These are phyloP conservation scores for Heterodera carotae DNA, from an alignment of 1,140 invertebrate species.

Conservation along the genomic window DNA sequence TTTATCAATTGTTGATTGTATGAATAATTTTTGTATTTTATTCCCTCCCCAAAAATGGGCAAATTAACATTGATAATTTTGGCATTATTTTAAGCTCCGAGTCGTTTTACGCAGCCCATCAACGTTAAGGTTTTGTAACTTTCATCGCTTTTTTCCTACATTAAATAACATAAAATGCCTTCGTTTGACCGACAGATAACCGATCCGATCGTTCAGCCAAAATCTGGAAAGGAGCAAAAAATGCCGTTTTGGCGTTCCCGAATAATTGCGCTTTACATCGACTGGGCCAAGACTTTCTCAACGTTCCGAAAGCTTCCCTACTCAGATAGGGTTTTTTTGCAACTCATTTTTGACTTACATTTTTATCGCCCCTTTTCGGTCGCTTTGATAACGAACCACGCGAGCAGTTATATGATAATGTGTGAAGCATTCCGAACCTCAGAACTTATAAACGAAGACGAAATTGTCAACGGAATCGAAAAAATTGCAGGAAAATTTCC, in stretches of 20 bases:
- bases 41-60: too few species aligned
- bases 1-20: too few species aligned
- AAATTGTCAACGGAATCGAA: conserved; percentile 31
- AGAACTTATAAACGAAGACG: conserved; percentile 55
- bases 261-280: conserved; percentile 64
- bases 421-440: conserved; percentile 65
- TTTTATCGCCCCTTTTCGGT: conserved; percentile 38
- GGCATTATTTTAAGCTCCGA: conserved; percentile 50
- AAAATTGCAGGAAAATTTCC: conserved; percentile 27
- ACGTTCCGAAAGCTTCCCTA: conserved; percentile 62
- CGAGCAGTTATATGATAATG: conserved; percentile 65
- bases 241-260: conserved; percentile 64
- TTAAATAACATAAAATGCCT: too few species aligned
- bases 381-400: conserved; percentile 64
- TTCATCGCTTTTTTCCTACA: neutral
- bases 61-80: too few species aligned
- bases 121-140: conserved; percentile 52
- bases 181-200: conserved; percentile 46
- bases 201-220: conserved; percentile 58
- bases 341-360: neutral
- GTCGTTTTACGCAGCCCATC: conserved; percentile 57
- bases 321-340: conserved; percentile 54
- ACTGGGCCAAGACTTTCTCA: conserved; percentile 63
- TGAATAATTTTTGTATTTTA: too few species aligned
- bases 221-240: conserved; percentile 52